Evolutionary conservation across 2,797 vertebrate genomes (phyloP).

Genomic region (Anabacerthia variegaticeps): DNA sequence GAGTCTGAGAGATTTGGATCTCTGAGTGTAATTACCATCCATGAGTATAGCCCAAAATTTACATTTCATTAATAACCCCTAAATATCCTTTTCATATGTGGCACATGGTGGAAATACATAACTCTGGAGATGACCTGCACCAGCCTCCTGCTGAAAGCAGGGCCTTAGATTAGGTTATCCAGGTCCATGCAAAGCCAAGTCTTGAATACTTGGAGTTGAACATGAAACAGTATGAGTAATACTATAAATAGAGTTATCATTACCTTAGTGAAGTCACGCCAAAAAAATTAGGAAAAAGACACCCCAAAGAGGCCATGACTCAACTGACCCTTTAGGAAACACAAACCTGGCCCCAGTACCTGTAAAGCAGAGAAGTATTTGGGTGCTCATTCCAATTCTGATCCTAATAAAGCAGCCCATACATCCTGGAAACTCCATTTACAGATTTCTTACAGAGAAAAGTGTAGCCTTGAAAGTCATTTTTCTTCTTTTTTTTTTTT

Average conservation of each 20-base stretch:
- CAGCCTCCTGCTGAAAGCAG: not conserved
- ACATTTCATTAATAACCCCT: constrained; percentile 10
- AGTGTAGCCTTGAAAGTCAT: not conserved
- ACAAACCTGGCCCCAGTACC: not conserved
- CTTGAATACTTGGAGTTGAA: not conserved
- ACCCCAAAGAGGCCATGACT: not conserved
- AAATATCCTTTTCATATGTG: not conserved
- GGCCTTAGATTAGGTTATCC: not conserved
- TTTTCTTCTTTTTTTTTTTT: not conserved
- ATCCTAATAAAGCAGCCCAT: not conserved
- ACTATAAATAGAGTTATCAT: not conserved
- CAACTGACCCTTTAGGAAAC: not conserved
- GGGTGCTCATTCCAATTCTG: not conserved
- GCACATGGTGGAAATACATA: not conserved
- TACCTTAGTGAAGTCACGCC: not conserved
- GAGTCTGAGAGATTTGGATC: not conserved
- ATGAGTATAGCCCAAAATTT: not conserved
- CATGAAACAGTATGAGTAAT: not conserved
- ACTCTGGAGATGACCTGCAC: constrained; percentile 9
- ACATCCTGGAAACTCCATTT: constrained; percentile 21
- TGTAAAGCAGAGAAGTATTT: not conserved
- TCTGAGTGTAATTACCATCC: not conserved
- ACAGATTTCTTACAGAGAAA: not conserved
- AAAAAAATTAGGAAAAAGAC: not conserved
- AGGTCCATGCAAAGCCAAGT: not conserved